phyloP scores from a whole-genome alignment of 2,113 vertebrate genomes.

The Amphiprion percula region DNA sequence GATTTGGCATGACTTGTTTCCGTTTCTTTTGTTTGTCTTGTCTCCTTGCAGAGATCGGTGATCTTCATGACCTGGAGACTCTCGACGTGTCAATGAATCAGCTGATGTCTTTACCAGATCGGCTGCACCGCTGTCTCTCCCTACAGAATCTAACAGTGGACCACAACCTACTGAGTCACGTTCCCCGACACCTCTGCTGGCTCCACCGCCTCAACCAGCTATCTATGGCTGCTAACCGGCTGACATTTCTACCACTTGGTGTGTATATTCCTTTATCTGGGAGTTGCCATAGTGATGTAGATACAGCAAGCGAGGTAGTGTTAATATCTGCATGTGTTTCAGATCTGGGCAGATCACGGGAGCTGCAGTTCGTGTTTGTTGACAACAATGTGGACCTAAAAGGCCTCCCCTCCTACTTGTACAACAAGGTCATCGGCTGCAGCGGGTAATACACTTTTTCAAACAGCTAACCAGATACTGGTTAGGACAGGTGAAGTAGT shows the following conservation, averaged over 20 bases:
- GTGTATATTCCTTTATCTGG: neutral
- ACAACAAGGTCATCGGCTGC: conserved; percentile 97
- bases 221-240: conserved; percentile 95
- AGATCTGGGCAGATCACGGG: conserved; percentile 96
- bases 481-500: too few species aligned
- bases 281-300: neutral
- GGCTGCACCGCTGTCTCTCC: conserved; percentile 92
- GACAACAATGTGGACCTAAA: conserved; percentile 94
- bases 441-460: conserved; percentile 84
- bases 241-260: conserved; percentile 89
- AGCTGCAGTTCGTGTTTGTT: conserved; percentile 97
- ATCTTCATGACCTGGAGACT: conserved; percentile 93
- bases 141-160: conserved; percentile 95
- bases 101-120: conserved; percentile 89
- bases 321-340: conserved; percentile 43
- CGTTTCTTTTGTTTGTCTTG: conserved; percentile 25
- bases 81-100: conserved; percentile 95
- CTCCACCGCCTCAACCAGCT: conserved; percentile 96
- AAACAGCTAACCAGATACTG: neutral
- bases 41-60: conserved; percentile 89
- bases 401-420: conserved; percentile 94
- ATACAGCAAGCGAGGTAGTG: neutral
- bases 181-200: conserved; percentile 95
- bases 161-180: conserved; percentile 89
- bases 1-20: neutral